phyloP scores from a whole-genome alignment of 2,888 invertebrate species.

The Scaptomyza reducta region DNA sequence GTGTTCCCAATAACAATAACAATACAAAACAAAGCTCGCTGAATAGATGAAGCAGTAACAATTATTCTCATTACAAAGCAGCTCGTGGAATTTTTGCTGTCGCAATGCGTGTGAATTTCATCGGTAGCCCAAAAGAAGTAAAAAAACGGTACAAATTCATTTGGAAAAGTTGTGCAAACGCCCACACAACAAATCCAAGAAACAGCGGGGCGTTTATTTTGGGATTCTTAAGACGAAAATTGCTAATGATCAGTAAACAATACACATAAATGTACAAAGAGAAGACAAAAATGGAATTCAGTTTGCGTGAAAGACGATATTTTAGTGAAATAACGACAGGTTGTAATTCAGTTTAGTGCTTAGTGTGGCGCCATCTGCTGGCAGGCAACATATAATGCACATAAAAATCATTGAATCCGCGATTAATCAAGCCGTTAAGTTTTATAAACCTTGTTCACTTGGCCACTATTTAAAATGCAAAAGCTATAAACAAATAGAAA shows the following conservation, averaged over 20 bases:
- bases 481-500: conserved; percentile 1
- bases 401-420: conserved; percentile 18
- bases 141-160: conserved; percentile 24
- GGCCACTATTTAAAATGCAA: conserved; percentile 12
- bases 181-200: conserved; percentile 63
- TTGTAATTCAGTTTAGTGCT: conserved; percentile 1
- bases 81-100: conserved; percentile 38
- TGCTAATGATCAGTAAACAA: conserved; percentile 3
- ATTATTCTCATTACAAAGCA: conserved; percentile 41
- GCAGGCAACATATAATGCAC: not conserved
- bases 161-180: conserved; percentile 54
- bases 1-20: conserved; percentile 25
- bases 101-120: conserved; percentile 56
- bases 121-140: conserved; percentile 24
- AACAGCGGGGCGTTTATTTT: conserved; percentile 28
- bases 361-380: conserved; percentile 43
- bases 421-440: conserved; percentile 27
- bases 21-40: conserved; percentile 45
- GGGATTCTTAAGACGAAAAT: conserved; percentile 13
- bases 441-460: conserved; percentile 11
- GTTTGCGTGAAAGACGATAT: conserved; percentile 9
- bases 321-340: conserved; percentile 1
- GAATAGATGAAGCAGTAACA: conserved; percentile 55
- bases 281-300: not conserved
- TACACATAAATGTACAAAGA: not conserved